Conservation (phyloP, 2,797 vertebrate species). For the Neostethus bicornis region DNA sequence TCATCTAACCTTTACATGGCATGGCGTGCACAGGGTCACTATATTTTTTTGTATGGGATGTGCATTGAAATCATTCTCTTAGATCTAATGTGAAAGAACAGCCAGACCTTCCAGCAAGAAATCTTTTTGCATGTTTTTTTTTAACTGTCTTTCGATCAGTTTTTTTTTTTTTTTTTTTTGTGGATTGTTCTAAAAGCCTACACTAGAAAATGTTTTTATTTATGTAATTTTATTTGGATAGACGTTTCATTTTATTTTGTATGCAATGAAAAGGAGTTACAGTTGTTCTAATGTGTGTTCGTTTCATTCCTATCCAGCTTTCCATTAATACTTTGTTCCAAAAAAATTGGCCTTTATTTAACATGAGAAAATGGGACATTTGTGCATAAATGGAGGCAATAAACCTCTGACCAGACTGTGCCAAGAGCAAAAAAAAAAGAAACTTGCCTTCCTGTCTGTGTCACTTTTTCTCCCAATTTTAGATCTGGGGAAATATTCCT, state of each 20-base stretch:
- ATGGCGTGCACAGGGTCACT: conserved; percentile 46
- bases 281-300: no score
- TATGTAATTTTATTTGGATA: no score
- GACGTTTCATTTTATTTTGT: no score
- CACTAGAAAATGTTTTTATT: no score
- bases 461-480: conserved; percentile 20
- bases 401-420: conserved; percentile 40
- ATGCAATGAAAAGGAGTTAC: no score
- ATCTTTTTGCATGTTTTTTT: conserved; percentile 38
- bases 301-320: no score
- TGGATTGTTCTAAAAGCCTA: no score
- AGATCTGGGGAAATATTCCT: conserved; percentile 30
- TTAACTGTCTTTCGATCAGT: conserved; percentile 49
- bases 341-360: no score
- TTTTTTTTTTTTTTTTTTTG: conserved; percentile 9
- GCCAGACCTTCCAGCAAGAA: conserved; percentile 61
- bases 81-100: conserved; percentile 66
- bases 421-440: conserved; percentile 26
- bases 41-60: conserved; percentile 47
- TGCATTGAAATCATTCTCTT: conserved; percentile 55
- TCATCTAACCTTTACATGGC: conserved; percentile 33
- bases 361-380: conserved; percentile 41
- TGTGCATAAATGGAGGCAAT: conserved; percentile 49
- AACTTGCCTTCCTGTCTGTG: conserved; percentile 14
- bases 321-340: no score